Base-by-base conservation (phyloP, 1,140 invertebrate species). In the Drosophila littoralis region DNA sequence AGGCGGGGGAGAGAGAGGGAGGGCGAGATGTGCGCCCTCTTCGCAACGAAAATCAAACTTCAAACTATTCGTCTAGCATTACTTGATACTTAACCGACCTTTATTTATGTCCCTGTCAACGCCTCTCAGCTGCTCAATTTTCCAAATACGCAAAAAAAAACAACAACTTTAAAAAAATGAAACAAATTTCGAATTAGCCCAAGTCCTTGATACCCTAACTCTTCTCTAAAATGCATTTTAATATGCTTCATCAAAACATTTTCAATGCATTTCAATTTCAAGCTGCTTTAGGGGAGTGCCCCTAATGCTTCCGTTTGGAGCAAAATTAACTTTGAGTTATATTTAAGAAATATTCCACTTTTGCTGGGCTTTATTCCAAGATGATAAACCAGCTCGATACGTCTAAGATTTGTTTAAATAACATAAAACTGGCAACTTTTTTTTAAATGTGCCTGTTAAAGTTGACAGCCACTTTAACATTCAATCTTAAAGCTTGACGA, bases 101-200 rank as follows among this genome's bases (percentile, higher is more conserved):
- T 77, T 77, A 79, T 79, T 79, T 79, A 79, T 79, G 74, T 57
- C 59, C 63, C 77, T 79, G 77, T 79, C 77, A 79, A 40, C 77
- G 74, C 68, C 77, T 73, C 69, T 73, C 77, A 79, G 77, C 77
- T 79, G 77, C 77, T 67, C 60, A 35, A 46, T 52, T 32, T 46
- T 52, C 40, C 66, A 12, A 64, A 74, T 75, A 72, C 76, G 22
- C 22, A 28, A 28, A 28, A 78, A 75, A 68, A 17, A 67, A 28
- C 4, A 64, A 28, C 22, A 48, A 38, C 15, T n/a, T 7, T 17
- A 17, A 17, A 17, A 22, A 22, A 22, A 22, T 2, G 1, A 22
- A 0, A 22, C 2, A 22, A 2, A 17, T 17, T 22, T 45, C 12
- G 15, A 45, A 4, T 40, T 40, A 12, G 38, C 38, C 38, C 10